A percentile compares a stretch with the other conserved stretches of the same genome.
phyloP scores from a whole-genome alignment of 2,888 invertebrate genomes.

The Ennomos erosarius region DNA sequence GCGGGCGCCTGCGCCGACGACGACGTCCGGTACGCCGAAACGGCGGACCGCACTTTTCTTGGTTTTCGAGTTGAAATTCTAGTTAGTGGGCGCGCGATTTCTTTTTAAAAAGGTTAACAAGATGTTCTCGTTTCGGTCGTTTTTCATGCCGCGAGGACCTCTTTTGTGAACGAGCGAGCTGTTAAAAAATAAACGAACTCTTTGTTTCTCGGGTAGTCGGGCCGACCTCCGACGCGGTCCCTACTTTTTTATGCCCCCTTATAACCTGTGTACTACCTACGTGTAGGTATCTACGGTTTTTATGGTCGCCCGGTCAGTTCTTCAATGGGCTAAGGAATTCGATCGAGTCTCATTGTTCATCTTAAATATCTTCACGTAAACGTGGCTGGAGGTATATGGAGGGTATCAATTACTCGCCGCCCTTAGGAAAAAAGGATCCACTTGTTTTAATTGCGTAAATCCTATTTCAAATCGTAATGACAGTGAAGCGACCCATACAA shows the following conservation, averaged over 20 bases:
- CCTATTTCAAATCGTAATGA: constrained; percentile 48
- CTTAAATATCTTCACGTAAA: constrained; percentile 63
- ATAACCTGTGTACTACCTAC: constrained; percentile 85
- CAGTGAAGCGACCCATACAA: constrained; percentile 33
- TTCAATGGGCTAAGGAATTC: constrained; percentile 84
- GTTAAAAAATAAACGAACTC: constrained; percentile 85
- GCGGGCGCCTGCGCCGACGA: constrained; percentile 69
- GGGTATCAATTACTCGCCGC: constrained; percentile 62
- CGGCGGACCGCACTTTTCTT: constrained; percentile 73
- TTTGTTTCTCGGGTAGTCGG: constrained; percentile 85
- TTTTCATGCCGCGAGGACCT: constrained; percentile 81
- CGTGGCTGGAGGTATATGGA: constrained; percentile 56
- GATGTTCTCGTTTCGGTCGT: constrained; percentile 81
- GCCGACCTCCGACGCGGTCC: constrained; percentile 84
- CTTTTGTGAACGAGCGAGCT: constrained; percentile 84
- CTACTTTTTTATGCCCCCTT: constrained; percentile 83
- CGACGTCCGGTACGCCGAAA: constrained; percentile 63
- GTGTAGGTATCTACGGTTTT: constrained; percentile 85
- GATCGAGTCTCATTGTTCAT: constrained; percentile 81
- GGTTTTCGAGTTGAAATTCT: constrained; percentile 84
- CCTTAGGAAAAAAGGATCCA: constrained; percentile 49
- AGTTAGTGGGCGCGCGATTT: constrained; percentile 82
- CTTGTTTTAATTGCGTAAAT: constrained; percentile 54
- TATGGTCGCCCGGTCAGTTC: constrained; percentile 83
- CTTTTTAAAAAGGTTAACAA: constrained; percentile 85